These are phyloP conservation scores for Pseudomyrmex flavicornis DNA, from an alignment of 1,140 invertebrate species.

Conservation along the genomic window DNA sequence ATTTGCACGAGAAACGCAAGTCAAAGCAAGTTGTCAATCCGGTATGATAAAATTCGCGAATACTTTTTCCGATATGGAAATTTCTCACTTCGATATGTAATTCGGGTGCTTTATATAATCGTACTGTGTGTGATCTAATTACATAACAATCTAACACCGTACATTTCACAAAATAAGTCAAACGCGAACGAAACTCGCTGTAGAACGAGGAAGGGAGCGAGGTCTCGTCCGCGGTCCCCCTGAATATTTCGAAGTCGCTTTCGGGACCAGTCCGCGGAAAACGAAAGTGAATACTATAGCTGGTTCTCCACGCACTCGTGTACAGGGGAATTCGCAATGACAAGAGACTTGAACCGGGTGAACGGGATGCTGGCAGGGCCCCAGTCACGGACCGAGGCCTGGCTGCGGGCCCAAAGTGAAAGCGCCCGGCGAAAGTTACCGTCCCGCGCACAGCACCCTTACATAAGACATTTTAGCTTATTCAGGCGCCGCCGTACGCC, in stretches of 20 bases:
- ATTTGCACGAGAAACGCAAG: too few species aligned
- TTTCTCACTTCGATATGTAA: background rate
- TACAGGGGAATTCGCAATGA: background rate
- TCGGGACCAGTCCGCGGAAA: conserved; percentile 71
- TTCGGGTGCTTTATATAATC: conserved; percentile 33
- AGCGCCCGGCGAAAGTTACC: conserved; percentile 83
- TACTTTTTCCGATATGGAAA: too few species aligned
- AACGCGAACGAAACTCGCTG: conserved; percentile 9
- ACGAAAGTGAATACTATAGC: conserved; percentile 71
- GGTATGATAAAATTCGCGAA: too few species aligned
- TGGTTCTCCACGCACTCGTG: background rate
- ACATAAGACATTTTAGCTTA: conserved; percentile 82
- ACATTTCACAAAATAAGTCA: conserved; percentile 36
- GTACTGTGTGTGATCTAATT: conserved; percentile 13
- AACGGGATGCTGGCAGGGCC: conserved; percentile 80
- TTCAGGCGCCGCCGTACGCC: conserved; percentile 76
- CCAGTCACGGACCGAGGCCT: conserved; percentile 69
- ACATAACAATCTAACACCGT: conserved; percentile 39
- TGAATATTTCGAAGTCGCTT: conserved; percentile 51
- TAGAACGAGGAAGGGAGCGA: background rate
- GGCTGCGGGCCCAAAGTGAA: conserved; percentile 79
- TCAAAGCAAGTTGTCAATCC: too few species aligned
- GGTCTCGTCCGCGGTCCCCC: background rate
- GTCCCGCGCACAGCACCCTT: conserved; percentile 76
- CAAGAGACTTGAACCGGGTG: conserved; percentile 70